Evolutionary conservation across 53 echinoderm and acorn worm species (phyloP).

Genomic region (Echinarachnius parma): DNA sequence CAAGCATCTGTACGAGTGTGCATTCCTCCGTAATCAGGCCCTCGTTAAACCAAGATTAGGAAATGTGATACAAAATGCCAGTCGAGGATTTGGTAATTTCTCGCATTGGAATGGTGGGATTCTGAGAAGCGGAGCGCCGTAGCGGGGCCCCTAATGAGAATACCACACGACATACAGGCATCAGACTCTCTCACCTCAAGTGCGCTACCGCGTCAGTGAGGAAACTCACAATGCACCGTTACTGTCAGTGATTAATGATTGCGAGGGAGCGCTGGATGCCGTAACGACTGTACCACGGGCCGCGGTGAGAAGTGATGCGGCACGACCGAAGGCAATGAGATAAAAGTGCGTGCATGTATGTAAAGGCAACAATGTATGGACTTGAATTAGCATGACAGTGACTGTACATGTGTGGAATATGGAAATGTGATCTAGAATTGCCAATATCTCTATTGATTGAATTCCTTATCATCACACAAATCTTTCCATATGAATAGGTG

Average conservation of each 20-base stretch:
- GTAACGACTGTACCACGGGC: slow-evolving; percentile 18
- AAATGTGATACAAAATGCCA: slow-evolving; percentile 14
- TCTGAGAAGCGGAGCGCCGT: slow-evolving; percentile 4
- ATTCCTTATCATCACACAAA: no score
- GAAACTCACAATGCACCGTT: background rate
- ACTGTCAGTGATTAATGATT: slow-evolving; percentile 41
- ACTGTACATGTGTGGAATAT: no score
- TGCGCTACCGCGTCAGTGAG: background rate
- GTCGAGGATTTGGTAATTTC: slow-evolving; percentile 1
- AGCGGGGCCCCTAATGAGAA: slow-evolving; percentile 38
- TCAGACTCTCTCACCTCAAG: background rate
- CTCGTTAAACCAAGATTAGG: slow-evolving; percentile 30
- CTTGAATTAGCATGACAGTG: no score
- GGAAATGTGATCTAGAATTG: no score
- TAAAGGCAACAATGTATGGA: no score
- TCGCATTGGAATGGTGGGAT: slow-evolving; percentile 24
- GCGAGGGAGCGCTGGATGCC: slow-evolving; percentile 7
- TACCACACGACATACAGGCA: slow-evolving; percentile 20
- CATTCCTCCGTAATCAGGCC: background rate
- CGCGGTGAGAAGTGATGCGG: slow-evolving; percentile 11
- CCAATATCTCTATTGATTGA: no score
- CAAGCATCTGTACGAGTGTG: background rate
- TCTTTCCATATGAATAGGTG: no score
- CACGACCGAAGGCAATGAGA: no score
- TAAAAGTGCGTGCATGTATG: no score